Base-by-base conservation (phyloP, 2,113 vertebrate species). In the Mungos mungo region DNA sequence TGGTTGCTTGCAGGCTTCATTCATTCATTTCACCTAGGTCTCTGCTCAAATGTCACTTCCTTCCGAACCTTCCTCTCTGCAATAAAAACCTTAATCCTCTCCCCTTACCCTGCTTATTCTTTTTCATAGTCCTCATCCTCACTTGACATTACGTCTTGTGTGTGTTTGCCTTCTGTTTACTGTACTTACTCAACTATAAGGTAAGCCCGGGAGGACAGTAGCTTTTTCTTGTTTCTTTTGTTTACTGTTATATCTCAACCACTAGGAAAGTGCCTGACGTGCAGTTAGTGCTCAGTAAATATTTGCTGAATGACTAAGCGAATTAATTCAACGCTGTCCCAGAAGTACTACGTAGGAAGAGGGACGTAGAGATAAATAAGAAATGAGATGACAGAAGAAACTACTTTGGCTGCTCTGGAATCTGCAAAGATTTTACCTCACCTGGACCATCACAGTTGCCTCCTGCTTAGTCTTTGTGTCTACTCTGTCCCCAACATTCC, bases 221-320 rank as follows among this genome's bases (percentile, higher is more conserved):
- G 68, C 21, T 41, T 96, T 57, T 63, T 90, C 72, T 74, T 92
- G 45, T 35, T 79, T 66, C 47, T 87, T 95, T 77, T 79, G 50
- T 71, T 97, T 93, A 83, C 74, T 90, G 72, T 23, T 81, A 1
- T n/a, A 65, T 35, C 81, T 33, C 68, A 95, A 71, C 63, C 90
- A 57, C n/a, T 15, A 95, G 86, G 31, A 95, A 87, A 89, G 60
- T n/a, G 21, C 27, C 11, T 92, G 87, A 16, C 38, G 52, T 74
- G 27, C 35, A 86, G 29, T 66, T 60, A 68, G 68, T 68, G 41
- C 69, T 95, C 60, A 90, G 63, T 41, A 80, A 95, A 54, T 77
- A 76, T 45, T 21, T 65, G 52, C 16, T 90, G 65, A 85, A 80
- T 81, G 90, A 81, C 69, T 54, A 54, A 88, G 72, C 45, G 27